A percentile compares a stretch with the other conserved stretches of the same genome.
phyloP scores from a whole-genome alignment of 2,888 invertebrate genomes.

The Lobophora halterata region DNA sequence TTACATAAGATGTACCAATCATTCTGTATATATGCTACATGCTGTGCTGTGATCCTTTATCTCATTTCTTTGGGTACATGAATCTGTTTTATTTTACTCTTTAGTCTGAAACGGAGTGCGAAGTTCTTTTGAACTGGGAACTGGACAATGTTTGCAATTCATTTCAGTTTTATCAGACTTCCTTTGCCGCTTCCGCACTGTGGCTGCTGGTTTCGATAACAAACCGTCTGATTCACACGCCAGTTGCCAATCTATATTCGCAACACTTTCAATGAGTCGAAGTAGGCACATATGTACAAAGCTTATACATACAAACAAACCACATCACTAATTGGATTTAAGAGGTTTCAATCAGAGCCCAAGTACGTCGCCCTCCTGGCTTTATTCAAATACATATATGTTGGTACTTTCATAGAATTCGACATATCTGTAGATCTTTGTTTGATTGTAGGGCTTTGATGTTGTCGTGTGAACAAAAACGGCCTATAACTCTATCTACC shows the following conservation, averaged over 20 bases:
- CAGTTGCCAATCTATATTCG: conserved; percentile 24
- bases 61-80: too few relatives aligned
- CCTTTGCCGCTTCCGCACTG: conserved; percentile 66
- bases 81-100: background rate
- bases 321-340: conserved; percentile 4
- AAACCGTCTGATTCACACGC: conserved; percentile 35
- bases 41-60: too few relatives aligned
- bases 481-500: too few relatives aligned
- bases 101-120: conserved; percentile 15
- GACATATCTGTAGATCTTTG: too few relatives aligned
- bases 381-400: conserved; percentile 4
- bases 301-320: background rate
- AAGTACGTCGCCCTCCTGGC: conserved; percentile 8
- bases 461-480: too few relatives aligned
- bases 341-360: background rate
- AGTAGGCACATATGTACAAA: conserved; percentile 1
- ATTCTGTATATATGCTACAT: too few relatives aligned
- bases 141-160: conserved; percentile 59
- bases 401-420: conserved; percentile 11
- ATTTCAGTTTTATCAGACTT: conserved; percentile 66
- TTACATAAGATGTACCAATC: too few relatives aligned
- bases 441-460: too few relatives aligned
- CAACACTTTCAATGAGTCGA: conserved; percentile 14
- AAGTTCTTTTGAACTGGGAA: conserved; percentile 40
- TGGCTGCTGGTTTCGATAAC: conserved; percentile 58